phyloP scores from a whole-genome alignment of 2,797 vertebrate genomes.

The Zalophus californianus region DNA sequence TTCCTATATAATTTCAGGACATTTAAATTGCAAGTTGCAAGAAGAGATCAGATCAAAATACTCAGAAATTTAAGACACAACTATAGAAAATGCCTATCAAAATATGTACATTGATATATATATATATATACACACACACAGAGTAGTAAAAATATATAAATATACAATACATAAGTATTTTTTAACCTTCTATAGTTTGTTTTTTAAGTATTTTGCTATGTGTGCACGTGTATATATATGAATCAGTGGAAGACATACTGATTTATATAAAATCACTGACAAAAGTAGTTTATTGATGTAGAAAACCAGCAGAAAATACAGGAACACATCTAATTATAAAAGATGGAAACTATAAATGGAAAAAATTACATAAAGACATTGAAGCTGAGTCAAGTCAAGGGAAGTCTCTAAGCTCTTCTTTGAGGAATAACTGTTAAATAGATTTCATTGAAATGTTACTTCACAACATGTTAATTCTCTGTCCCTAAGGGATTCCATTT shows the following conservation, averaged over 20 bases:
- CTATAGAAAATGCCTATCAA: not conserved
- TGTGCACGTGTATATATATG: not conserved
- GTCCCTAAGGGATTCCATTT: conserved; percentile 42
- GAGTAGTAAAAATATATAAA: not conserved
- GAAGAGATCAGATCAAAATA: not conserved
- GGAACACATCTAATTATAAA: too few species aligned
- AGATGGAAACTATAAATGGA: not conserved
- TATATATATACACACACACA: not conserved
- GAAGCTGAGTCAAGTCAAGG: not conserved
- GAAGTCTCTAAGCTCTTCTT: conserved; percentile 34
- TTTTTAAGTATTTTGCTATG: not conserved
- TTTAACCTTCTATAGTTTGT: not conserved
- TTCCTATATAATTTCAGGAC: conserved; percentile 6
- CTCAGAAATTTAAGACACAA: conserved; percentile 10
- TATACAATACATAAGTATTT: not conserved
- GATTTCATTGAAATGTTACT: conserved; percentile 22
- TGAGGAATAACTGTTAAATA: conserved; percentile 39
- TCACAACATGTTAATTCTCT: not conserved
- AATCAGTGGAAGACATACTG: not conserved
- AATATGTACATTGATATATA: not conserved
- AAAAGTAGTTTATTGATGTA: conserved; percentile 4
- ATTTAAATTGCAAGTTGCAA: not conserved
- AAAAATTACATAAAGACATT: not conserved
- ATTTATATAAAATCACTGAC: conserved; percentile 20
- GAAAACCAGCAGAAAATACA: conserved; percentile 28